These are phyloP conservation scores for Rutilus rutilus DNA, from an alignment of 2,113 vertebrate genomes.

Conservation along the genomic window DNA sequence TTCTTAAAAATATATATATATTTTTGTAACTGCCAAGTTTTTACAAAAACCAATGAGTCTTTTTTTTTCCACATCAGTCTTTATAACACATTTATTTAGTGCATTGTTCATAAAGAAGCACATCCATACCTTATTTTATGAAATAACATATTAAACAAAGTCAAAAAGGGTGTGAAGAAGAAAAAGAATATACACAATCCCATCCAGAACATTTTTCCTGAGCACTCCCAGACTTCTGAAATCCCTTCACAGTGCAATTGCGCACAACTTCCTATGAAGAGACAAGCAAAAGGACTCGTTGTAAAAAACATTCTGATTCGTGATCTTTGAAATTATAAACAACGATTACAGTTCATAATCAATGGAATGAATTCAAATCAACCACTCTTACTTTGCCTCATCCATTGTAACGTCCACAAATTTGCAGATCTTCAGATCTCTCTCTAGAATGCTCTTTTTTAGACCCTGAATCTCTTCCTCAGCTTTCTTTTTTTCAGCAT, in stretches of 20 bases:
- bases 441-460: slow-evolving; percentile 67
- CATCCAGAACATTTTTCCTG: not conserved
- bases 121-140: not conserved
- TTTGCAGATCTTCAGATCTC: slow-evolving; percentile 70
- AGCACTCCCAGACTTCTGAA: not conserved
- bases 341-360: too few relatives aligned
- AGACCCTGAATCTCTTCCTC: slow-evolving; percentile 52
- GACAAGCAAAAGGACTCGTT: slow-evolving; percentile 3
- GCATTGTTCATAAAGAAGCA: not conserved
- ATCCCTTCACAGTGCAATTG: not conserved
- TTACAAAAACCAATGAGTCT: not conserved
- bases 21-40: not conserved
- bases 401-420: slow-evolving; percentile 61
- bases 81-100: slow-evolving; percentile 6
- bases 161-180: not conserved
- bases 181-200: slow-evolving; percentile 16
- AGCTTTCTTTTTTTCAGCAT: slow-evolving; percentile 46
- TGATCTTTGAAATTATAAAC: not conserved
- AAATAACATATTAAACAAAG: slow-evolving; percentile 1
- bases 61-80: not conserved
- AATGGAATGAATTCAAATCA: not conserved
- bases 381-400: slow-evolving; percentile 68
- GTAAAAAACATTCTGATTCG: not conserved
- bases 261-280: slow-evolving; percentile 49
- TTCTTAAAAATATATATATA: too few relatives aligned